Conservation (phyloP, 2,797 vertebrate genomes). For the Myioborus miniatus region DNA sequence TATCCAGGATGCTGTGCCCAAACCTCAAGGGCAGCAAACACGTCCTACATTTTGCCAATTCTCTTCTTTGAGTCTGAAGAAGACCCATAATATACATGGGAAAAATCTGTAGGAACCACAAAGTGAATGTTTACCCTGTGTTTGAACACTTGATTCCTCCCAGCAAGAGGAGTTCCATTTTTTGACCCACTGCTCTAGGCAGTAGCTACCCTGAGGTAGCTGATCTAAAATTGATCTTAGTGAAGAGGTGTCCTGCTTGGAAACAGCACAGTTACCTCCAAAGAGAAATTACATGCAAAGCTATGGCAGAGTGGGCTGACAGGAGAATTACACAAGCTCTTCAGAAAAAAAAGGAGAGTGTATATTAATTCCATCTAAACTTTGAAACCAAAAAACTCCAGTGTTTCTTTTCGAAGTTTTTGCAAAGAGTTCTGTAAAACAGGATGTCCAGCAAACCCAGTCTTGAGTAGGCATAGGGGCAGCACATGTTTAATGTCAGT, state of each 20-base stretch:
- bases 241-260: background rate
- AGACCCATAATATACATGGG: background rate
- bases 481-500: background rate
- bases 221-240: fast-evolving
- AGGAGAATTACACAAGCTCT: background rate
- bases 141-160: background rate
- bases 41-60: background rate
- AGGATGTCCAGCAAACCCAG: background rate
- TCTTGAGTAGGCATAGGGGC: background rate
- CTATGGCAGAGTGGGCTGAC: background rate
- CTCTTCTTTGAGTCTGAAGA: background rate
- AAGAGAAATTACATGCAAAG: background rate
- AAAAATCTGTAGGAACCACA: background rate
- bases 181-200: background rate
- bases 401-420: background rate
- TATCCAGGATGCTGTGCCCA: background rate
- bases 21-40: background rate
- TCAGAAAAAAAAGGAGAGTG: background rate
- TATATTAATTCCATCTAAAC: background rate
- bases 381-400: fast-evolving
- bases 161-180: background rate
- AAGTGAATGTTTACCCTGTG: background rate
- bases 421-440: background rate
- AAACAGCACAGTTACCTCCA: background rate
- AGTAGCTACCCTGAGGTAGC: background rate